phyloP scores from a whole-genome alignment of 2,797 vertebrate genomes.

The Cyprinodon diabolis region DNA sequence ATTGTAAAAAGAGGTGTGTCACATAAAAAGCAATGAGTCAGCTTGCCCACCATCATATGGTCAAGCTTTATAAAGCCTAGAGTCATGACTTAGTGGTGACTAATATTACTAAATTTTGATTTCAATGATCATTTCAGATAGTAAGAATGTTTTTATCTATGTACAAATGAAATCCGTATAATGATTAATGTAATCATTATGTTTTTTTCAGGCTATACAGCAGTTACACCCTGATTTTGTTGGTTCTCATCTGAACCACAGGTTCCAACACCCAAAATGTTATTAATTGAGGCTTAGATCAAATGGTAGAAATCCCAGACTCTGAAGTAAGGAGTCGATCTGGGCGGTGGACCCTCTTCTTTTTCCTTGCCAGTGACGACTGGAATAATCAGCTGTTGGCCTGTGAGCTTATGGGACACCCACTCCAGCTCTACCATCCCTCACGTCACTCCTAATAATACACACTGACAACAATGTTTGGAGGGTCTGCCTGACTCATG shows the following conservation, averaged over 20 bases:
- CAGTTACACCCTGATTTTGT: constrained; percentile 3
- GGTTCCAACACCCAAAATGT: constrained; percentile 5
- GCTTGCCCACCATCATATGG: constrained; percentile 3
- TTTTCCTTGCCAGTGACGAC: constrained; percentile 10
- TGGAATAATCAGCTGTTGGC: constrained; percentile 69
- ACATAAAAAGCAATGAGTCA: constrained; percentile 32
- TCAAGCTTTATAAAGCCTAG: neutral
- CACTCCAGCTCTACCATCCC: constrained; percentile 53
- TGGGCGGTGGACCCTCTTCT: neutral
- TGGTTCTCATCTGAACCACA: constrained; percentile 18
- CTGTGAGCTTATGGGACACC: constrained; percentile 46
- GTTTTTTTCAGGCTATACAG: neutral
- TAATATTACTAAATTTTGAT: neutral
- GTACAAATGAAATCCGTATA: neutral
- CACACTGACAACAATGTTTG: constrained; percentile 73
- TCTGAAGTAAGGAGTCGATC: constrained; percentile 20
- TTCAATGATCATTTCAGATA: neutral
- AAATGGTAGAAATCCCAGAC: neutral
- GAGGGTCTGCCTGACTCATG: constrained; percentile 53
- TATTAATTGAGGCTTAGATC: constrained; percentile 19
- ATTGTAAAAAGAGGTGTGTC: neutral
- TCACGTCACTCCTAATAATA: constrained; percentile 81
- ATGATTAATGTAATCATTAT: neutral
- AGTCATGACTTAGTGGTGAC: neutral
- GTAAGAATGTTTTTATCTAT: neutral